These are phyloP conservation scores for Pseudoatta argentina DNA, from an alignment of 1,140 invertebrate species.

Conservation along the genomic window DNA sequence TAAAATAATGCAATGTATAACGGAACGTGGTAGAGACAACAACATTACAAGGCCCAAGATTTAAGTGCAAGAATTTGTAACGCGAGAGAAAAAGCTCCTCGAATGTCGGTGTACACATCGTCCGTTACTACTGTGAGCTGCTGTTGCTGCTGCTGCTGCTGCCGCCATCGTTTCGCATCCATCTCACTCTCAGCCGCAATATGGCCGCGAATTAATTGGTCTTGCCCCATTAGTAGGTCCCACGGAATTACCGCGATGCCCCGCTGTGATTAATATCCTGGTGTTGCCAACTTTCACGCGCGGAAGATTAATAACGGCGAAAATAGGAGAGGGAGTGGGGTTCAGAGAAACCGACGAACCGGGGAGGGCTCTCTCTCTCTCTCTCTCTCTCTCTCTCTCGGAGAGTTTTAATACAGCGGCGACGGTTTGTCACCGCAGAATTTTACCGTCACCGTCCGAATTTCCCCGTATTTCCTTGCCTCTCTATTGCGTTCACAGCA, in stretches of 20 bases:
- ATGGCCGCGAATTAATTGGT: slow-evolving; percentile 80
- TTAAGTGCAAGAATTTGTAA: slow-evolving; percentile 56
- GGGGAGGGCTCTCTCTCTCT: slow-evolving; percentile 10
- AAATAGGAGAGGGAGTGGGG: slow-evolving; percentile 43
- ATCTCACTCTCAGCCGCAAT: slow-evolving; percentile 55
- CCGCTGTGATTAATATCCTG: slow-evolving; percentile 80
- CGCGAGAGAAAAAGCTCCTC: slow-evolving; percentile 27
- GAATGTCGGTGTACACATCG: slow-evolving; percentile 41
- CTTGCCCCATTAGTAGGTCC: slow-evolving; percentile 78
- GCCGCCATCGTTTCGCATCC: slow-evolving; percentile 36
- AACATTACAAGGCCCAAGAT: slow-evolving; percentile 12
- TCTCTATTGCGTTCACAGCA: slow-evolving; percentile 56
- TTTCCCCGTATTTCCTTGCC: slow-evolving; percentile 63
- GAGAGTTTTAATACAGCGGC: slow-evolving; percentile 77
- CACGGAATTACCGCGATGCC: slow-evolving; percentile 80
- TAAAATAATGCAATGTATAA: neutral
- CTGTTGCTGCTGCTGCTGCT: neutral
- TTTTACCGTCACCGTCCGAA: slow-evolving; percentile 44
- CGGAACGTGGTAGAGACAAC: neutral
- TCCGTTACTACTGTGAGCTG: slow-evolving; percentile 35
- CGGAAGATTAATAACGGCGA: slow-evolving; percentile 80
- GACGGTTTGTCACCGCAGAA: slow-evolving; percentile 70
- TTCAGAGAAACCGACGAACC: neutral
- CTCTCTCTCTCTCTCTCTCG: slow-evolving; percentile 27
- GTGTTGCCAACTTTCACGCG: slow-evolving; percentile 81